Percentiles rank a stretch among this genome's conserved stretches.
Conservation (phyloP, 2,797 vertebrate species). For the Ceryle rudis region DNA sequence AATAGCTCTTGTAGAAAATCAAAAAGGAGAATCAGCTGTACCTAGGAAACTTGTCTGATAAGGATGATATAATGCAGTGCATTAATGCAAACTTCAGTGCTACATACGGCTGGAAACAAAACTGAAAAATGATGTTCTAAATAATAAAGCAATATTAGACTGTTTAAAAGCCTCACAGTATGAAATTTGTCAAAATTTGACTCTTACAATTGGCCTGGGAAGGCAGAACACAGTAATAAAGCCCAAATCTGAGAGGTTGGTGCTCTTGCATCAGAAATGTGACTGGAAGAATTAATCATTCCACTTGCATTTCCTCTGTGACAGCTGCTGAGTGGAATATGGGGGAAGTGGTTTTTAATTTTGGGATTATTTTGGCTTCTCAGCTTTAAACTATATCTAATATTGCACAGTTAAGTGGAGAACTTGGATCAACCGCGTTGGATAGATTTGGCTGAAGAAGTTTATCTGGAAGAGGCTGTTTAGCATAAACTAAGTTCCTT, state of each 20-base stretch:
- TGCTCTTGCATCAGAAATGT: not conserved
- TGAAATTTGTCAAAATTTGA: slow-evolving; percentile 56
- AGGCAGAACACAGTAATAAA: slow-evolving; percentile 14
- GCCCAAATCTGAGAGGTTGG: not conserved
- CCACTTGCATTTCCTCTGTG: not conserved
- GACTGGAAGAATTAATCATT: slow-evolving; percentile 29
- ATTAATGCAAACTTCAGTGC: slow-evolving; percentile 59
- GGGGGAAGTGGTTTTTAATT: slow-evolving; percentile 17
- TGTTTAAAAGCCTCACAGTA: slow-evolving; percentile 65
- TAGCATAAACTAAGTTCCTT: not conserved
- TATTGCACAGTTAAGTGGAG: not conserved
- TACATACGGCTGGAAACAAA: slow-evolving; percentile 67
- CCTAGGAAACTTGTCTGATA: slow-evolving; percentile 63
- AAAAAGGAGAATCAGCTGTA: slow-evolving; percentile 69
- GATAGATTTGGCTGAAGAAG: not conserved
- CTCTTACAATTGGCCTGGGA: not conserved
- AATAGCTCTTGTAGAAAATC: slow-evolving; percentile 68
- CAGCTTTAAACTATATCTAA: not conserved
- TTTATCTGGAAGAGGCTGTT: not conserved
- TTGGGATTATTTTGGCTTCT: not conserved
- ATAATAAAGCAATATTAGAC: slow-evolving; percentile 69
- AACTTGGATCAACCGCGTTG: not conserved
- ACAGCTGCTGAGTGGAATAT: slow-evolving; percentile 21
- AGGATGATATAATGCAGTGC: slow-evolving; percentile 64
- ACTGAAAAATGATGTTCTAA: slow-evolving; percentile 50